These are phyloP conservation scores for Sminthurides bifidus DNA, from an alignment of 1,140 invertebrate species.

Conservation along the genomic window DNA sequence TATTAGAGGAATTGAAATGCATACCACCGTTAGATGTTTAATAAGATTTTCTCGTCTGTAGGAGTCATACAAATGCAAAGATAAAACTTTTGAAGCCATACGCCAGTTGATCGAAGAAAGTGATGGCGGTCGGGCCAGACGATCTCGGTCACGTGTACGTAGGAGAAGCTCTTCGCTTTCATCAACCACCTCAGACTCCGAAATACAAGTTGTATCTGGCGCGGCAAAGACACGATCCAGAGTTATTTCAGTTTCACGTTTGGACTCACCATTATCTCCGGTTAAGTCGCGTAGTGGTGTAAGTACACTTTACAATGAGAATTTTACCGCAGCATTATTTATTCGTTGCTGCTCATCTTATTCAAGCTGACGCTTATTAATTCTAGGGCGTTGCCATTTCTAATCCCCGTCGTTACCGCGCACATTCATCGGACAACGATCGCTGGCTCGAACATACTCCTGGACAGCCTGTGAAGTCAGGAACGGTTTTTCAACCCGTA, in stretches of 20 bases:
- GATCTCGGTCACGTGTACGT: not conserved
- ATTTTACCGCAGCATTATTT: not conserved
- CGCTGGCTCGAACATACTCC: conserved; percentile 86
- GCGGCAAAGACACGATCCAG: conserved; percentile 41
- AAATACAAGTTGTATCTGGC: not conserved
- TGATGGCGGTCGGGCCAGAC: not conserved
- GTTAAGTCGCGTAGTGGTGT: not conserved
- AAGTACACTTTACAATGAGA: conserved; percentile 23
- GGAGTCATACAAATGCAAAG: conserved; percentile 25
- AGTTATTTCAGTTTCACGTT: conserved; percentile 5
- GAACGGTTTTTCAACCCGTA: conserved; percentile 77
- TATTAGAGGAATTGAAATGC: not conserved
- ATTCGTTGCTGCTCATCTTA: not conserved
- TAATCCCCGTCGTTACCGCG: conserved; percentile 61
- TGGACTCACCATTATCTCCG: conserved; percentile 22
- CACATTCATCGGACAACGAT: conserved; percentile 57
- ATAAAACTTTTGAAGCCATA: conserved; percentile 23
- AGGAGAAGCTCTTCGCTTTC: conserved; percentile 5
- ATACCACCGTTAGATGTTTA: not conserved
- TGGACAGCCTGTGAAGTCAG: conserved; percentile 49
- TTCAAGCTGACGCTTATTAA: not conserved
- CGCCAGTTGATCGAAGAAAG: conserved; percentile 11
- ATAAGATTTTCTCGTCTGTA: conserved; percentile 3
- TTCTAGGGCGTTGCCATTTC: conserved; percentile 40
- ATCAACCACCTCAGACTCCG: conserved; percentile 24